phyloP scores from a whole-genome alignment of 2,113 vertebrate genomes.

The Microtus richardsoni region DNA sequence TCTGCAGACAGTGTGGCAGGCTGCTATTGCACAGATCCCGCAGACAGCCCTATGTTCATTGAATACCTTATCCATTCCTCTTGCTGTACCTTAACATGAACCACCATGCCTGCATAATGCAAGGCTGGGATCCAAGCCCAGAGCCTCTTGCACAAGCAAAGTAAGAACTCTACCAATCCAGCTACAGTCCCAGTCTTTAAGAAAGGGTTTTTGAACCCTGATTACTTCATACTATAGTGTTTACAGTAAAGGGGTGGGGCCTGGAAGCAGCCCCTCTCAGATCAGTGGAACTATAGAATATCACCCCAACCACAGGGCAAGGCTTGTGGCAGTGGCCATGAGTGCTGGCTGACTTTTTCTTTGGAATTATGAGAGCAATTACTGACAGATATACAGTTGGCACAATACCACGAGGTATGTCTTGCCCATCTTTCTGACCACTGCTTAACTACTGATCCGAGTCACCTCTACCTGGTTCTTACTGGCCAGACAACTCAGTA shows the following conservation, averaged over 20 bases:
- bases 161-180: background rate
- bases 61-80: background rate
- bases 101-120: no score
- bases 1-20: background rate
- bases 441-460: background rate
- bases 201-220: background rate
- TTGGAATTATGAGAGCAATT: background rate
- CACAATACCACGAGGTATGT: background rate
- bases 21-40: no score
- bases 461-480: background rate
- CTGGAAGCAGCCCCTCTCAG: background rate
- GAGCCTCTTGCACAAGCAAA: background rate
- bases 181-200: background rate
- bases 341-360: background rate
- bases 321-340: background rate
- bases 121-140: background rate
- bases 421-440: background rate
- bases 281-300: background rate
- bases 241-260: background rate
- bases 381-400: background rate
- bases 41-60: background rate
- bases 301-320: background rate
- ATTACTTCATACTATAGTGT: background rate
- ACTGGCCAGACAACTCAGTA: background rate
- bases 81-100: no score